A percentile compares a stretch with the other conserved stretches of the same genome.
These are phyloP conservation scores for Dicrostonyx torquatus DNA, from an alignment of 2,797 vertebrate species.

Conservation along the genomic window DNA sequence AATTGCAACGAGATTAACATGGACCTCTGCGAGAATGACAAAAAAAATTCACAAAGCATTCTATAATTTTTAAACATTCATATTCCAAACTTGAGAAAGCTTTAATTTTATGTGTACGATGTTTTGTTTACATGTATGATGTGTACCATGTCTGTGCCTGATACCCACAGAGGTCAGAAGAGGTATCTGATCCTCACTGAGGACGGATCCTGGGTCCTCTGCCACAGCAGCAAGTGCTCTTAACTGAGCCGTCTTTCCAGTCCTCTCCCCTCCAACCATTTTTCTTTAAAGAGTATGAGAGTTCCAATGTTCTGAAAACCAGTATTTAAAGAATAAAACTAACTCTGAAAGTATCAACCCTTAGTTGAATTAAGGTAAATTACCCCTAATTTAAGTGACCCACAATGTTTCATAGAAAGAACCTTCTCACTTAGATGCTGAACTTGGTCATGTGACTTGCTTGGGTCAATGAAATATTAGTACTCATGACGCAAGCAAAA, in stretches of 20 bases:
- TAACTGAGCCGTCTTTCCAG: neutral
- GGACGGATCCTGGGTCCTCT: neutral
- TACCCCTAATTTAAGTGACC: neutral
- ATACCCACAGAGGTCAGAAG: neutral
- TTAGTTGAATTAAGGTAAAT: conserved; percentile 6
- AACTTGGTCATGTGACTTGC: neutral
- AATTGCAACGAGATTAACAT: neutral
- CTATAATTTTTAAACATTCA: neutral
- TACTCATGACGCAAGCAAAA: neutral
- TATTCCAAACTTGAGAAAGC: neutral
- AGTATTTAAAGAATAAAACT: conserved; percentile 15
- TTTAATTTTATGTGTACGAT: neutral
- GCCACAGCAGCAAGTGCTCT: neutral
- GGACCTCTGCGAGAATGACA: neutral
- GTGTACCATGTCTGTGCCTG: neutral
- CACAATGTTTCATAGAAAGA: neutral
- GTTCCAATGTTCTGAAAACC: neutral
- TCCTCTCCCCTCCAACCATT: neutral
- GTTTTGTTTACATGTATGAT: neutral
- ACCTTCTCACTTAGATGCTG: neutral
- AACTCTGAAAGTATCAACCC: conserved; percentile 33
- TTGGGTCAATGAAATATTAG: neutral
- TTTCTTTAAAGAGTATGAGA: neutral
- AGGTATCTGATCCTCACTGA: neutral
- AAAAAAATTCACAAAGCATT: neutral